phyloP scores from a whole-genome alignment of 2,797 vertebrate genomes.

The Myotis pilosus region DNA sequence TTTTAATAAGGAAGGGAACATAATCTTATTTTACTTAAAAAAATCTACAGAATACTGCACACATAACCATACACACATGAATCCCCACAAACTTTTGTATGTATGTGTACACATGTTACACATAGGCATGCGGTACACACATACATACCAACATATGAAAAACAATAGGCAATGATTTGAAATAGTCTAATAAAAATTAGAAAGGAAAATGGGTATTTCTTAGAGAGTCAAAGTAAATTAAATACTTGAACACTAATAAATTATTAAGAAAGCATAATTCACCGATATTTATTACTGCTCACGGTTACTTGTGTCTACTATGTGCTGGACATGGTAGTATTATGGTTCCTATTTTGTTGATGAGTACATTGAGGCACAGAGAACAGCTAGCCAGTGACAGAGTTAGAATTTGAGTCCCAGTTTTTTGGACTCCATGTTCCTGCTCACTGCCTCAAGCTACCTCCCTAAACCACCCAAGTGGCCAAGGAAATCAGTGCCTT shows the following conservation, averaged over 20 bases:
- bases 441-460: not conserved
- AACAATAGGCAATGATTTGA: not conserved
- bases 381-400: not conserved
- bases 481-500: not conserved
- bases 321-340: not conserved
- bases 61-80: not conserved
- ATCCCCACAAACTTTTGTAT: not conserved
- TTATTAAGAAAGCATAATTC: constrained; percentile 2
- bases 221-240: constrained; percentile 6
- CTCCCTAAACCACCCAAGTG: not conserved
- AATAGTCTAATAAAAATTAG: constrained; percentile 34
- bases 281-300: not conserved
- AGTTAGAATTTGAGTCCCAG: not conserved
- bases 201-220: not conserved
- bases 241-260: not conserved
- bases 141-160: not conserved
- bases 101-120: not conserved
- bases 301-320: not conserved
- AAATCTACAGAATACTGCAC: not conserved
- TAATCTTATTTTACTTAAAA: constrained; percentile 7
- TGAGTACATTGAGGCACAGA: not conserved
- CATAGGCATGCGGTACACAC: not conserved
- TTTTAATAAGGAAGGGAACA: not conserved
- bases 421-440: not conserved
- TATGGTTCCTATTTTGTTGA: not conserved